These are phyloP conservation scores for Drosophila peninsularis DNA, from an alignment of 2,888 invertebrate species.

Conservation along the genomic window DNA sequence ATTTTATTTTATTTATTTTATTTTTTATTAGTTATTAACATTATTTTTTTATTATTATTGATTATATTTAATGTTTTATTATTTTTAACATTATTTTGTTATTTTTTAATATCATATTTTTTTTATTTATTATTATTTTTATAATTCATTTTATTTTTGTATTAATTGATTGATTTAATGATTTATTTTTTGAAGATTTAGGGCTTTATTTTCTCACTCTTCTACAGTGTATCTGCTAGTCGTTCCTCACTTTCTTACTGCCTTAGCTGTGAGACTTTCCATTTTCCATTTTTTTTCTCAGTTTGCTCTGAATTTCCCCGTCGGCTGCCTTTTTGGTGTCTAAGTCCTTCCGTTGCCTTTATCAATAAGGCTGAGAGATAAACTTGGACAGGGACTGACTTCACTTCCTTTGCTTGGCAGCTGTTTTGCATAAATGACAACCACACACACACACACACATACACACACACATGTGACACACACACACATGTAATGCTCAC, in stretches of 20 bases:
- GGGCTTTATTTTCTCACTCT: no score
- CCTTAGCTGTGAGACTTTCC: constrained; percentile 25
- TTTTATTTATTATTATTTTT: no score
- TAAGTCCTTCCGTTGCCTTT: constrained; percentile 76
- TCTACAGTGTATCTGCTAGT: constrained; percentile 12
- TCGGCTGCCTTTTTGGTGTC: constrained; percentile 60
- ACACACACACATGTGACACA: constrained; percentile 13
- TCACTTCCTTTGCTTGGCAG: constrained; percentile 70
- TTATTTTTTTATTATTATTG: no score
- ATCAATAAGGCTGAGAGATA: constrained; percentile 72
- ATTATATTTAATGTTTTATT: no score
- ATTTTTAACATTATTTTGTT: no score
- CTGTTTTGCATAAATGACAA: constrained; percentile 77
- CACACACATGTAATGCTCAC: constrained; percentile 2
- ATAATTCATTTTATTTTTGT: no score
- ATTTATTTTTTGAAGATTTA: no score
- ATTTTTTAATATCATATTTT: no score
- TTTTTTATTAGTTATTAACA: no score
- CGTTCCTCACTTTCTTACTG: neutral
- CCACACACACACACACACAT: constrained; percentile 29
- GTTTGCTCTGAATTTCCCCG: constrained; percentile 17
- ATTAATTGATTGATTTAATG: no score
- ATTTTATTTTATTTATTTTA: no score
- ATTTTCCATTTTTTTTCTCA: constrained; percentile 6
- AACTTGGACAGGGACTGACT: constrained; percentile 66